Evolutionary conservation across 2,113 vertebrate genomes (phyloP), one percentile per base, ranked within the genome.

Genomic region (Cryptomyrus ogoouensis): DNA sequence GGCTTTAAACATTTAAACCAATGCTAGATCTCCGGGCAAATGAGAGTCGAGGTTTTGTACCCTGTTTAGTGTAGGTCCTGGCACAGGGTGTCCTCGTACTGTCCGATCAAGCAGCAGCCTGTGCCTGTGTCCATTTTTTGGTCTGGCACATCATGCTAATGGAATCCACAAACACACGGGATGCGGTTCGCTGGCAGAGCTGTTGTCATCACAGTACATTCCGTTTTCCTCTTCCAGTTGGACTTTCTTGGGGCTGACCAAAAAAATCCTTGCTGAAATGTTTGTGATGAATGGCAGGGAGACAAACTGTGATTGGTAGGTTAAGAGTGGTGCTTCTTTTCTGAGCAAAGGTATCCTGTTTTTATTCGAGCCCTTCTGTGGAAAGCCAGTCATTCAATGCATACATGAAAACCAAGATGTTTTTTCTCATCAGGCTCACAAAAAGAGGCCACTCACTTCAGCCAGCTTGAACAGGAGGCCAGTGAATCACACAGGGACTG

Each of bases 1-100:
- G 90, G 92, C 94, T 96, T 96, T 94, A 94, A 91, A 93, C 93
- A 94, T 95, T 97, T 97, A 96, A 97, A 96, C 97, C 96, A 93
- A 96, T 93, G 94, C 95, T 92, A 91, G 94, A 95, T 94, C 94
- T 95, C 94, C 91, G 93, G 95, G 96, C 95, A 95, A 96, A 96
- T 94, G 90, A 90, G 92, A 95, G 96, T 91, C 91, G 95, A 95
- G 95, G 90, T 94, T 96, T 96, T 95, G 94, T 96, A 94, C 92
- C 91, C 90, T 9, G 91, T 92, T 92, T 86, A 89, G 86, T 93
- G 95, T 92, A 93, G 93, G 89, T 93, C 94, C 91, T 93, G 95
- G 95, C 93, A 92, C 92, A 91, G 44, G 80, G 35, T 70, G 44
- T 47, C 4, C 88, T 87, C 80, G 53, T 91, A 93, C 92, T 90